A percentile compares a stretch with the other conserved stretches of the same genome.
phyloP scores from a whole-genome alignment of 37 sponge, comb jelly and placozoan species.

The Crambe crambe region DNA sequence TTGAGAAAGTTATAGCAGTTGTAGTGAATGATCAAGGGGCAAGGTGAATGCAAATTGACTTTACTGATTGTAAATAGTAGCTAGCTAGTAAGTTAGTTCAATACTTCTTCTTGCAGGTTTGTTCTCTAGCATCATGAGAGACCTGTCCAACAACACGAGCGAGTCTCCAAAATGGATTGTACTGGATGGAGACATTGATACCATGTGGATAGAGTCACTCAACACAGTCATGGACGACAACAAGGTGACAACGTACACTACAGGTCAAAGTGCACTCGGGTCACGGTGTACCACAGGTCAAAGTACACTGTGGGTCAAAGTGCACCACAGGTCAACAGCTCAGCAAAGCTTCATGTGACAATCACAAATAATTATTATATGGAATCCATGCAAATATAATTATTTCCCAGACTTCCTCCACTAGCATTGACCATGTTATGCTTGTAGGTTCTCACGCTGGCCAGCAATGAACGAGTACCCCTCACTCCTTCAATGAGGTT shows the following conservation, averaged over 20 bases:
- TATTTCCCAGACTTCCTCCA: no score
- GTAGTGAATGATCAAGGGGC: no score
- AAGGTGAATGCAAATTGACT: no score
- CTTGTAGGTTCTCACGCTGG: constrained; percentile 94
- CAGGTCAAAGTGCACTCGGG: no score
- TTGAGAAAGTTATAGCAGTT: no score
- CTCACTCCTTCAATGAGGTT: constrained; percentile 97
- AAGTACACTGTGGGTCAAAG: not conserved
- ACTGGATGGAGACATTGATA: constrained; percentile 99
- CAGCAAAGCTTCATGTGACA: not conserved
- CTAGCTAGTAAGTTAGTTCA: no score
- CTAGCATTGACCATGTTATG: no score
- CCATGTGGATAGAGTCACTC: constrained; percentile 99
- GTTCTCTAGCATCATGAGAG: constrained; percentile 95
- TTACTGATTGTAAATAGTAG: no score
- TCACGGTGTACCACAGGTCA: not conserved
- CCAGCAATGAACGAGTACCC: constrained; percentile 97
- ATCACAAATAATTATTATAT: not conserved
- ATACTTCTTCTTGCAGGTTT: constrained; percentile 58
- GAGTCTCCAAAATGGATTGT: constrained; percentile 99
- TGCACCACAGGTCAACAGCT: not conserved
- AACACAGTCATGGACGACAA: constrained; percentile 99
- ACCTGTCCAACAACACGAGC: constrained; percentile 77
- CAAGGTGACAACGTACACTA: constrained; percentile 58
- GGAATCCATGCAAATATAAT: not conserved